Base-by-base conservation (phyloP, 2,797 vertebrate species). In the Euphonia xanthogaster region DNA sequence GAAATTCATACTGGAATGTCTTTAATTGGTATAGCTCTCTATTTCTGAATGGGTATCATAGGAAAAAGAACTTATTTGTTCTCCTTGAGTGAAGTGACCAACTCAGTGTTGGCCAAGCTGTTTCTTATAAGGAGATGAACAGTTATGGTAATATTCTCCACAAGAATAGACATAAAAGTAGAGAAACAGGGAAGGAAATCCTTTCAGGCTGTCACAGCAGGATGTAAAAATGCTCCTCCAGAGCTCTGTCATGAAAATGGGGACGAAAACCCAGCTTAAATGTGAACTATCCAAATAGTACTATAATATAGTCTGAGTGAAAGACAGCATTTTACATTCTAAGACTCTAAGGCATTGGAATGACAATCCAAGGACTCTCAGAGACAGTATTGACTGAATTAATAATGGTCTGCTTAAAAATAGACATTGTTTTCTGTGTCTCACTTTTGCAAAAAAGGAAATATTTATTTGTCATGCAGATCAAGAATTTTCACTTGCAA, bases 401-500 rank as follows among this genome's bases (percentile, higher is more conserved):
- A 58, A 70, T 24, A 58, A 92, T 27, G 3, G 6, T 37, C 5
- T 48, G 14, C 14, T 65, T 81, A 31, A 72, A 91, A 82, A 62
- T 10, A 60, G 20, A 42, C 4, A 54, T 10, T 0, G 0, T 35
- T 61, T 72, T 72, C 30, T 57, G 3, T 42, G 27, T 35, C 63
- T 35, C 9, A 14, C 5, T 88, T 86, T 53, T 78, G 7, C 12
- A 72, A 58, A 65, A 77, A n/a, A 62, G 13, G 23, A 94, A 66
- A 45, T 54, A 88, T 76, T 89, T 84, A 31, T 79, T 91, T 78
- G 25, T 54, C 94, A 94, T 60, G 23, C 17, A 84, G 40, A 81
- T 86, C 82, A 82, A 66, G 54, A 92, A 28, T 87, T 93, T 78
- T 57, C 55, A 30, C 63, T 78, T 78, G 23, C 76, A 95, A 93